Percentiles rank a stretch among this genome's conserved stretches.
Evolutionary conservation across 2,113 vertebrate genomes (phyloP).

Genomic region (Saimiri boliviensis): DNA sequence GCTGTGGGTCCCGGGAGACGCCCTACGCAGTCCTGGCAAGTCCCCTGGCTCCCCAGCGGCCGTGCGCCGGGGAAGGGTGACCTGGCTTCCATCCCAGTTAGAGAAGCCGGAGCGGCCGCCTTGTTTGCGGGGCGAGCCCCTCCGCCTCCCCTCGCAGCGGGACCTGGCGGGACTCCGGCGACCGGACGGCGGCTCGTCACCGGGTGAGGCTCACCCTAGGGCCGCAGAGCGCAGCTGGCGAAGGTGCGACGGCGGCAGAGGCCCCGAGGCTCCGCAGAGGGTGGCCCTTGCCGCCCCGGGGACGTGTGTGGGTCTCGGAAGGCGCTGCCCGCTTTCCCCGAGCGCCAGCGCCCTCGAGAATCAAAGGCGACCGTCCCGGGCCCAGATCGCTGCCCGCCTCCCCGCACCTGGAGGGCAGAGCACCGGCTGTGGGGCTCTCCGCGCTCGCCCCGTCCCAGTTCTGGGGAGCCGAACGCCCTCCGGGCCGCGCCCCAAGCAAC

Average conservation of each 20-base stretch:
- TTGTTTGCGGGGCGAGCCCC: fast-evolving
- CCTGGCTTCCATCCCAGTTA: background rate
- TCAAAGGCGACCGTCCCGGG: fast-evolving
- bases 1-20: background rate
- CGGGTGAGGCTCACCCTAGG: background rate
- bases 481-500: background rate
- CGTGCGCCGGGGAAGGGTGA: no score
- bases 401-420: no score
- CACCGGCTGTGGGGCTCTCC: background rate
- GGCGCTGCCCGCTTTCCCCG: background rate
- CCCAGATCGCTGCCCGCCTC: background rate
- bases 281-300: background rate
- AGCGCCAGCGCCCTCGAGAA: background rate
- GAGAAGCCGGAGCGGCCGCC: background rate
- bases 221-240: background rate
- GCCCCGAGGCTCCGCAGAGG: background rate
- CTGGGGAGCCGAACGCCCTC: background rate
- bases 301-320: background rate
- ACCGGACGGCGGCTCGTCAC: no score
- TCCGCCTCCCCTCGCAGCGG: fast-evolving
- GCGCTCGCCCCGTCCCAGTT: background rate
- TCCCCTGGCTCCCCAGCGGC: background rate
- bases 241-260: background rate
- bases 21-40: background rate
- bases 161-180: no score